Evolutionary conservation across 2,888 invertebrate genomes (phyloP).

Genomic region (Drosophila engyochracea): DNA sequence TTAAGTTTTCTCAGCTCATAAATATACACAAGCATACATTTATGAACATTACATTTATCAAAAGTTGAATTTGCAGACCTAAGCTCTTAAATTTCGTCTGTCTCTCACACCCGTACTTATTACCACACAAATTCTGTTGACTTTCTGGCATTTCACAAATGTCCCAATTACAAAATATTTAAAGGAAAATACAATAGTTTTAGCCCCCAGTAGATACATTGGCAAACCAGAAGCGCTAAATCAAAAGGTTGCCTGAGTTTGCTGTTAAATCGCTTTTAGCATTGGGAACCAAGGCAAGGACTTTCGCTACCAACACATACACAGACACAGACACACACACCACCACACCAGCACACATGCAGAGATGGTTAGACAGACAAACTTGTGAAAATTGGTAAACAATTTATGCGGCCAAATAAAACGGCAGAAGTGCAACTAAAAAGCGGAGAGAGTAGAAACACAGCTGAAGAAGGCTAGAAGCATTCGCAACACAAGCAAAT

Average conservation of each 20-base stretch:
- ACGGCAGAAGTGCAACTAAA: conserved; percentile 44
- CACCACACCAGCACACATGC: conserved; percentile 6
- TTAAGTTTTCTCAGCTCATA: background rate
- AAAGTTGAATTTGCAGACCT: background rate
- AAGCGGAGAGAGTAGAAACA: background rate
- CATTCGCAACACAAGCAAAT: conserved; percentile 65
- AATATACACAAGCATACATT: background rate
- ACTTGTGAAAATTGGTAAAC: conserved; percentile 80
- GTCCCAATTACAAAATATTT: conserved; percentile 53
- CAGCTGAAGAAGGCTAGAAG: conserved; percentile 23
- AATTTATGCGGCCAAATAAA: conserved; percentile 81
- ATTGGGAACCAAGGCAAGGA: conserved; percentile 54
- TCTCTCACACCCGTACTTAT: background rate
- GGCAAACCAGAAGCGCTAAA: conserved; percentile 45
- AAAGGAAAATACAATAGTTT: conserved; percentile 7
- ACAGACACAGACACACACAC: conserved; percentile 15
- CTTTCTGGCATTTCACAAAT: conserved; percentile 39
- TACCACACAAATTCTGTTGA: conserved; percentile 7
- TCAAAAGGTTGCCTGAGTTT: conserved; percentile 56
- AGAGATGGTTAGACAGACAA: conserved; percentile 22
- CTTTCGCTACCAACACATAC: conserved; percentile 18
- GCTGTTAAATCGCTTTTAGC: conserved; percentile 65
- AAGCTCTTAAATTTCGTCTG: background rate
- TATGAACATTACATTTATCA: background rate
- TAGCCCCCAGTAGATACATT: conserved; percentile 5